These are phyloP conservation scores for Neomicropteryx cornuta DNA, from an alignment of 1,140 invertebrate species.

Conservation along the genomic window DNA sequence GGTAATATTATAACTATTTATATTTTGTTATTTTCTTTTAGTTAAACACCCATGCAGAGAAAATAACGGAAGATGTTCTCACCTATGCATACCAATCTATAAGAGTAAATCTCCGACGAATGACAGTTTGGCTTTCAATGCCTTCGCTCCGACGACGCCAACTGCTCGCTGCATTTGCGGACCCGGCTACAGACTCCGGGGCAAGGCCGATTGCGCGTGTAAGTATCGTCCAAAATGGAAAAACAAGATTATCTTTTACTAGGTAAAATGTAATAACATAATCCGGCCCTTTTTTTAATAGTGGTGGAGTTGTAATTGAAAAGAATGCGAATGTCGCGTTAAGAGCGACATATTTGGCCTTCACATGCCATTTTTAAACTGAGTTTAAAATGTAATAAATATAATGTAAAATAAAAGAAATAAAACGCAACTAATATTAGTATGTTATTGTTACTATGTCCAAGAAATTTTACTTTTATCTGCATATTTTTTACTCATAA, in stretches of 20 bases:
- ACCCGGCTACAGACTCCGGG: conserved; percentile 50
- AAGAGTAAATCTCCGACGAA: conserved; percentile 25
- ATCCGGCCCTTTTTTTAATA: too few species aligned
- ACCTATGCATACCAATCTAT: conserved; percentile 58
- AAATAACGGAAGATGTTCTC: conserved; percentile 59
- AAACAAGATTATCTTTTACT: conserved; percentile 2
- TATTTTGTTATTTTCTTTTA: conserved; percentile 19
- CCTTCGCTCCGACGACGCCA: conserved; percentile 23
- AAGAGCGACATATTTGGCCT: too few species aligned
- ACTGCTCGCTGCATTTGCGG: conserved; percentile 55
- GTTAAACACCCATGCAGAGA: conserved; percentile 60
- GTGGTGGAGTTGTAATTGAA: too few species aligned
- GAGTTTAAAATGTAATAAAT: too few species aligned
- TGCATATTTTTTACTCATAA: too few species aligned
- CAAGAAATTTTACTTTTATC: too few species aligned
- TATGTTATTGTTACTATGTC: too few species aligned
- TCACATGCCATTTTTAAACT: too few species aligned
- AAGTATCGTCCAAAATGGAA: conserved; percentile 21
- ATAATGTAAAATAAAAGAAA: too few species aligned
- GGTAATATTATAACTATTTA: conserved; percentile 4
- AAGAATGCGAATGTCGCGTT: too few species aligned
- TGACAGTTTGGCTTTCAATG: too few species aligned
- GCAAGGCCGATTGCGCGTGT: conserved; percentile 48
- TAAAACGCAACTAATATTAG: too few species aligned
- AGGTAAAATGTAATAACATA: conserved; percentile 17